Base-by-base conservation (phyloP, 1,140 invertebrate species). In the Cardiocondyla obscurior region DNA sequence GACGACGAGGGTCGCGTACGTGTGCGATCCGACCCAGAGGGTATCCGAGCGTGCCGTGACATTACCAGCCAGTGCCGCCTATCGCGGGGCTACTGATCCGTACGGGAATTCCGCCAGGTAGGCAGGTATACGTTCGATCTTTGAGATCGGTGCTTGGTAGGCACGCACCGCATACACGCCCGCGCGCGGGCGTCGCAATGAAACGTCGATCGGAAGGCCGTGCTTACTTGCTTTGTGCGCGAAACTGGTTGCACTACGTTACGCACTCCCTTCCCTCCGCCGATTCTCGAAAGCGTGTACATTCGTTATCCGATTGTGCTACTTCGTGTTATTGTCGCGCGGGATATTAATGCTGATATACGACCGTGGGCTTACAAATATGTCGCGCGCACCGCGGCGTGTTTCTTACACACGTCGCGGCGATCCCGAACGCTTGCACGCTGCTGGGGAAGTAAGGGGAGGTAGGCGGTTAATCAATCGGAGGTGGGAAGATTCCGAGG, bases 41-140 rank as follows among this genome's bases (percentile, higher is more conserved):
- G 76, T 87, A 88, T 87, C 83, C 85, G 73, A 87, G 72, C 84
- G 77, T 65, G 57, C 84, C 85, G 70, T 87, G 85, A 84, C 82
- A 88, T 88, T 86, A 88, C 86, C 87, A 72, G 73, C 86, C 79
- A 85, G 81, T 81, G 85, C 67, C 30, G 62, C 57, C 83, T 85
- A 87, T 88, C 85, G 83, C 86, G 64, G n/a, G 79, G 57, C 81
- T 85, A 88, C 87, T 85, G 87, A 88, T 88, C 86, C 87, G 86
- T 88, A 81, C 67, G 85, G 74, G 79, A 83, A 88, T 88, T 87
- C 85, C 85, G 76, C 57, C 85, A 83, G 81, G 81, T 83, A 42
- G 60, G 46, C 83, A 49, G 72, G 28, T 49, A 83, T 83, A 77
- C 33, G 46, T 46, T 53, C 51, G 72, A 85, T 72, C 53, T 76